phyloP scores from a whole-genome alignment of 2,797 vertebrate species.

The Rhodeus uyekii region DNA sequence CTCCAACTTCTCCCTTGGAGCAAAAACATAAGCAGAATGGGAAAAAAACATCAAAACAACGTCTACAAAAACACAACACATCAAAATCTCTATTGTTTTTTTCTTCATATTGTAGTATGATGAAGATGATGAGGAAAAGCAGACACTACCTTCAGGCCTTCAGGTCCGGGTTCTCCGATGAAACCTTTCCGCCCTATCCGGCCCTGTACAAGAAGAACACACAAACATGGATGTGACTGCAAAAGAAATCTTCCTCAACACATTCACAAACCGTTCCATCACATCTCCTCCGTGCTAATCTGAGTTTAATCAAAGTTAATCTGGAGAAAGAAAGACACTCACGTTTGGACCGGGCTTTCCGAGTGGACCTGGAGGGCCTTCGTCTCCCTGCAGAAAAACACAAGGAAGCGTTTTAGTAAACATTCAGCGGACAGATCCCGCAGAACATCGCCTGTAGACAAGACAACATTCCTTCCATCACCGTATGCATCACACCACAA shows the following conservation, averaged over 20 bases:
- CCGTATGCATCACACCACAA: not conserved
- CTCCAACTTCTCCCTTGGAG: slow-evolving; percentile 91
- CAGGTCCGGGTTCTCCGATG: slow-evolving; percentile 84
- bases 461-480: slow-evolving; percentile 13
- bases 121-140: not conserved
- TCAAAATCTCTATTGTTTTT: not conserved
- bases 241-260: too few relatives aligned
- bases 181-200: slow-evolving; percentile 88
- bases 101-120: not conserved
- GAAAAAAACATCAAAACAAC: slow-evolving; percentile 61
- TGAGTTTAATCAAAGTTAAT: not conserved
- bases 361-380: slow-evolving; percentile 86
- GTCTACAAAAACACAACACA: not conserved
- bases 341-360: slow-evolving; percentile 85
- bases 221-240: slow-evolving; percentile 10
- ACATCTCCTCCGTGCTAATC: not conserved
- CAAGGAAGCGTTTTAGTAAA: slow-evolving; percentile 38
- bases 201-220: slow-evolving; percentile 76
- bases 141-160: slow-evolving; percentile 83
- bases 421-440: not conserved
- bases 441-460: not conserved
- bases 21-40: slow-evolving; percentile 74
- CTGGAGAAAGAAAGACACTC: slow-evolving; percentile 67
- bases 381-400: slow-evolving; percentile 84
- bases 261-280: not conserved